phyloP scores from a whole-genome alignment of 2,113 vertebrate genomes.

The Blennius ocellaris region DNA sequence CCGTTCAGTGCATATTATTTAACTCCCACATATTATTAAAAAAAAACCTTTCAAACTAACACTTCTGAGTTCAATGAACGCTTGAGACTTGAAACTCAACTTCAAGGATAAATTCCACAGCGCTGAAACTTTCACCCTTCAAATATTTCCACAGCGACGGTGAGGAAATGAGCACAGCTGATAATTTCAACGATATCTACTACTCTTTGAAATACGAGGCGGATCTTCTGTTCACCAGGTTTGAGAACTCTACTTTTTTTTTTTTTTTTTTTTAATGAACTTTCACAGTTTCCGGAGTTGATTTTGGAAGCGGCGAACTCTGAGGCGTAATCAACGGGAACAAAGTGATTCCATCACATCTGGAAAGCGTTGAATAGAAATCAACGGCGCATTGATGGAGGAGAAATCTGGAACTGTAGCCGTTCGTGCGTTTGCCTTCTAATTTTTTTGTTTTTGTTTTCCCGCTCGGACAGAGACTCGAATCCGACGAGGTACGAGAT shows the following conservation, averaged over 20 bases:
- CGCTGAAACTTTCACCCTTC: not conserved
- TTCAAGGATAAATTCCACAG: not conserved
- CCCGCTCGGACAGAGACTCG: constrained; percentile 82
- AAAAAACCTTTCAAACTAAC: too few species aligned
- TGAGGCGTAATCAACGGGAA: not conserved
- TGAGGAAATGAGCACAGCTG: constrained; percentile 86
- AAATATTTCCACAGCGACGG: constrained; percentile 86
- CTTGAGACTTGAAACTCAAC: not conserved
- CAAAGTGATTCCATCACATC: not conserved
- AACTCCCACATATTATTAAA: too few species aligned
- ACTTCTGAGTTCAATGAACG: too few species aligned
- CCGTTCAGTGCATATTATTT: too few species aligned
- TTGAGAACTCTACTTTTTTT: not conserved
- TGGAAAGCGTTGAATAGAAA: constrained; percentile 9
- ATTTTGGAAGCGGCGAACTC: not conserved
- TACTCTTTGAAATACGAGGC: constrained; percentile 92
- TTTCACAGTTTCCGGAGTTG: not conserved
- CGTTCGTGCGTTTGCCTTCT: not conserved
- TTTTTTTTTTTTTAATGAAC: too few species aligned
- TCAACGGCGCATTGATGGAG: not conserved
- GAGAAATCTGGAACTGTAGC: not conserved
- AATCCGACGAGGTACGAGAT: constrained; percentile 90
- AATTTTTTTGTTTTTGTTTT: not conserved
- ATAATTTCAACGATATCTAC: constrained; percentile 89
- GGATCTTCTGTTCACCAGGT: constrained; percentile 97